A percentile compares a stretch with the other conserved stretches of the same genome.
phyloP scores from a whole-genome alignment of 2,888 invertebrate species.

The Synanthedon myopaeformis region DNA sequence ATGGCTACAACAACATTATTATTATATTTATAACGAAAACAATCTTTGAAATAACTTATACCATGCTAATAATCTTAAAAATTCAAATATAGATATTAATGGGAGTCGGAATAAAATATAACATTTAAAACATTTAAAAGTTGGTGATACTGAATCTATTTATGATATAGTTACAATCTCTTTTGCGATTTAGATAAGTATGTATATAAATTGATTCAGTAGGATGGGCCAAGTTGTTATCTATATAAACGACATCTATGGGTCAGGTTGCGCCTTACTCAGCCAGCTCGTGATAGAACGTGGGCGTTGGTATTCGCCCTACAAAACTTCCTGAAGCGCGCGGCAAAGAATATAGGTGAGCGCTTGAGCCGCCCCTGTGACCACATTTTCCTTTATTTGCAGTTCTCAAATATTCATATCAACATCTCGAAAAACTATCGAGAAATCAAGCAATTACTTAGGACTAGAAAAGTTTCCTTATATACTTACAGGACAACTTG shows the following conservation, averaged over 20 bases:
- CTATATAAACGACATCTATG: not conserved
- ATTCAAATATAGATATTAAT: too few species aligned
- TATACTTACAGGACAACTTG: not conserved
- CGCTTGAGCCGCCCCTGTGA: conserved; percentile 56
- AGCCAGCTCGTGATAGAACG: conserved; percentile 60
- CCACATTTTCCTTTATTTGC: conserved; percentile 14
- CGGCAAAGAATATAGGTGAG: conserved; percentile 56
- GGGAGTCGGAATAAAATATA: too few species aligned
- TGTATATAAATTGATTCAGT: not conserved
- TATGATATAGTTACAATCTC: too few species aligned
- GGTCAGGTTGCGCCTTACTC: conserved; percentile 38
- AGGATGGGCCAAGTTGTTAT: too few species aligned
- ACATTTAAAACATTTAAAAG: too few species aligned
- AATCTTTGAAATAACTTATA: too few species aligned
- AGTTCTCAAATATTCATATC: not conserved
- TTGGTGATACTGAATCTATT: too few species aligned
- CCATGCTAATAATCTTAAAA: too few species aligned
- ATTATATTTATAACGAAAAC: too few species aligned
- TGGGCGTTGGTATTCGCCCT: conserved; percentile 61
- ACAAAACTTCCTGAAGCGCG: conserved; percentile 55
- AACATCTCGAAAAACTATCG: too few species aligned
- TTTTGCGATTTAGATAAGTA: too few species aligned
- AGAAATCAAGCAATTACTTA: not conserved
- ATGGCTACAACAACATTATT: too few species aligned
- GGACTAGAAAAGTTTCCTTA: not conserved